Percentiles rank a stretch among this genome's conserved stretches.
phyloP scores from a whole-genome alignment of 2,888 invertebrate genomes.

The Acanthoscelides obtectus region DNA sequence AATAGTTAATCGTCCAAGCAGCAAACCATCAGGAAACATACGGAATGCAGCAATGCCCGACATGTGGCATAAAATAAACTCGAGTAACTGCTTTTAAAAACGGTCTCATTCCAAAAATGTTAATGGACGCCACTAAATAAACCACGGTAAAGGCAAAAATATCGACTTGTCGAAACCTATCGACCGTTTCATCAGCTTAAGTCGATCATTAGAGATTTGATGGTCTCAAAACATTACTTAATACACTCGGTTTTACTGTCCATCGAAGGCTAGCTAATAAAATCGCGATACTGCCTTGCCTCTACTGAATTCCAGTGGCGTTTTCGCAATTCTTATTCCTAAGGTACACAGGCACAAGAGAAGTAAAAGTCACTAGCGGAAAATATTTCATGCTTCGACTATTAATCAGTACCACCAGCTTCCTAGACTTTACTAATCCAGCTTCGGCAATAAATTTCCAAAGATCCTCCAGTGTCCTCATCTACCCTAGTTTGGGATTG shows the following conservation, averaged over 20 bases:
- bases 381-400: no score
- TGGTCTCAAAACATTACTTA: background rate
- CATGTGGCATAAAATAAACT: background rate
- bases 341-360: no score
- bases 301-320: background rate
- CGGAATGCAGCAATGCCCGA: background rate
- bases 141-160: background rate
- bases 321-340: background rate
- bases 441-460: no score
- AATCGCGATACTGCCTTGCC: background rate
- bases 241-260: background rate
- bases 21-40: background rate
- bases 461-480: no score
- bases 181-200: background rate
- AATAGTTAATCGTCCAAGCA: background rate
- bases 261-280: background rate
- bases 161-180: background rate
- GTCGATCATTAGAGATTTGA: background rate
- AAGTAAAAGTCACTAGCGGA: no score
- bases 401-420: no score
- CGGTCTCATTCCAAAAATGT: background rate
- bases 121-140: background rate
- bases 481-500: no score
- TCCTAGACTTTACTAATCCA: no score
- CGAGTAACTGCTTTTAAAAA: background rate